Conservation (phyloP, 2,113 vertebrate genomes). For the Carlito syrichta region DNA sequence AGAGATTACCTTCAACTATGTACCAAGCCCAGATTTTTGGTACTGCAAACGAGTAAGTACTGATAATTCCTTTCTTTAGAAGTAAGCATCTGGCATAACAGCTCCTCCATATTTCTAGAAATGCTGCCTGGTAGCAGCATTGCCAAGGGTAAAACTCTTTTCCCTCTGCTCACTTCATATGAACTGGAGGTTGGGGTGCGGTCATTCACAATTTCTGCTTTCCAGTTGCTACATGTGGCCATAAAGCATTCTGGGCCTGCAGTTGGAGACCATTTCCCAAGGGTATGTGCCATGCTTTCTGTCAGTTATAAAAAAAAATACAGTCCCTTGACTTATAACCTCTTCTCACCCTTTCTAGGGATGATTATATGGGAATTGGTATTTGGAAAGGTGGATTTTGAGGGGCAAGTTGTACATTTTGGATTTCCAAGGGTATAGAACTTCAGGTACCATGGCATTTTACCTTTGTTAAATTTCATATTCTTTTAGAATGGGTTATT, state of each 20-base stretch:
- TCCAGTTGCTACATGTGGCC: not conserved
- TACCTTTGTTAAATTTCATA: not conserved
- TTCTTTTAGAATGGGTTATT: not conserved
- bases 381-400: not conserved
- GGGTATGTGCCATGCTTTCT: not conserved
- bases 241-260: not conserved
- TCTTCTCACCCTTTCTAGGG: not conserved
- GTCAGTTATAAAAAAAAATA: not conserved
- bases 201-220: not conserved
- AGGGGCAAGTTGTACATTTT: not conserved
- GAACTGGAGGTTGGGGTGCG: not conserved
- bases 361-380: not conserved
- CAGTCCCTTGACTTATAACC: not conserved
- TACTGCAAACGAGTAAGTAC: constrained; percentile 86
- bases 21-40: constrained; percentile 85
- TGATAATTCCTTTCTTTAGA: constrained; percentile 3
- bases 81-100: not conserved
- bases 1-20: constrained; percentile 91
- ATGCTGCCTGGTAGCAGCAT: not conserved
- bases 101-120: not conserved
- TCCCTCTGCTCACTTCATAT: not conserved
- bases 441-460: not conserved
- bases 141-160: not conserved
- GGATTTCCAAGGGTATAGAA: not conserved
- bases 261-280: not conserved